Evolutionary conservation across 2,888 invertebrate genomes (phyloP).

Genomic region (Eilema depressum): DNA sequence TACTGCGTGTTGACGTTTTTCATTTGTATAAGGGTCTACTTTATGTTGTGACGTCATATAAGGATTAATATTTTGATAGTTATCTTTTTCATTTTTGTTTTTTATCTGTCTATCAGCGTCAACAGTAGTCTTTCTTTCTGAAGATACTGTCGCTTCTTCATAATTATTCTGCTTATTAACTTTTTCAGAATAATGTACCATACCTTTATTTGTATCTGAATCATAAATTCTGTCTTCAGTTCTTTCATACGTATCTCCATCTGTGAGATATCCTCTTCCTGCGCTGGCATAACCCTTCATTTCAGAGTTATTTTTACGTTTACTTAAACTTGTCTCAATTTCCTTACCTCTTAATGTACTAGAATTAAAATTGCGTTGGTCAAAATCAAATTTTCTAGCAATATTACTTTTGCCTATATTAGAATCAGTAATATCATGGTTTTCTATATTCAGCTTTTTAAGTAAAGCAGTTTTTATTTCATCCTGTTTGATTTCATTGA

Average conservation of each 20-base stretch:
- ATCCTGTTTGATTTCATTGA: background rate
- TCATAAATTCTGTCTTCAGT: constrained; percentile 10
- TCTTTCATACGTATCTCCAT: constrained; percentile 13
- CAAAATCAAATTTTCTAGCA: constrained; percentile 10
- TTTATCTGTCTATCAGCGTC: background rate
- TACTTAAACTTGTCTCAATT: background rate
- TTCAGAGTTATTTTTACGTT: background rate
- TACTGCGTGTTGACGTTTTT: background rate
- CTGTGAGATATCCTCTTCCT: constrained; percentile 1
- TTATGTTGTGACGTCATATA: background rate
- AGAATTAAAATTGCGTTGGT: background rate
- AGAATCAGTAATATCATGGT: background rate
- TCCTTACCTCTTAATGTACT: background rate
- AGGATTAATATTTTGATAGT: background rate
- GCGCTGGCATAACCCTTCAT: background rate
- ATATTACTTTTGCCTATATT: background rate
- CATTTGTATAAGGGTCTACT: background rate
- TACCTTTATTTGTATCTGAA: constrained; percentile 4
- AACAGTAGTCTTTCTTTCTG: background rate
- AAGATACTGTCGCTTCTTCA: background rate
- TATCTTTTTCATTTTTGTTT: background rate
- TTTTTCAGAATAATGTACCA: background rate
- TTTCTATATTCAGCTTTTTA: background rate
- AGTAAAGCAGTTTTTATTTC: background rate
- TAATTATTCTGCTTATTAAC: background rate